A percentile compares a stretch with the other conserved stretches of the same genome.
Conservation (phyloP, 2,888 invertebrate genomes). For the Nymphalis c-album region DNA sequence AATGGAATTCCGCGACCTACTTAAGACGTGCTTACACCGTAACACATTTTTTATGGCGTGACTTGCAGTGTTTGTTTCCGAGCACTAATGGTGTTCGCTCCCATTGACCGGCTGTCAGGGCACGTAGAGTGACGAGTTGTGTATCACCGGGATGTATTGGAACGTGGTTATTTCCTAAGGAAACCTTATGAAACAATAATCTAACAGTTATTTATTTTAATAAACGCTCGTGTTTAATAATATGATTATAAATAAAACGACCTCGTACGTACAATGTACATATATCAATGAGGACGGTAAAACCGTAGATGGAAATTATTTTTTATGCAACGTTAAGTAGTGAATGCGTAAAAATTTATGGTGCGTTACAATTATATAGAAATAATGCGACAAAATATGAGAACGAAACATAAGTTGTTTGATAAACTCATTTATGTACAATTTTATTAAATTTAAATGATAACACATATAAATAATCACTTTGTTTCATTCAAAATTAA, state of each 20-base stretch:
- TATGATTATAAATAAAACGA: too few relatives aligned
- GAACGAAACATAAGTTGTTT: neutral
- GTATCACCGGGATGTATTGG: neutral
- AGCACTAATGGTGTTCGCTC: conserved; percentile 15
- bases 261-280: too few relatives aligned
- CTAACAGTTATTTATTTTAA: too few relatives aligned
- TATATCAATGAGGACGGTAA: too few relatives aligned
- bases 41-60: neutral
- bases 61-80: neutral
- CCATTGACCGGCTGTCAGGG: conserved; percentile 9
- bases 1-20: conserved; percentile 10
- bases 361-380: neutral
- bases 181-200: too few relatives aligned
- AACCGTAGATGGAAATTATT: neutral
- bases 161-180: neutral
- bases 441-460: too few relatives aligned
- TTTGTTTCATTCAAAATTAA: too few relatives aligned
- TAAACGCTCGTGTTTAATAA: too few relatives aligned
- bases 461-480: too few relatives aligned
- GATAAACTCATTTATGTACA: too few relatives aligned
- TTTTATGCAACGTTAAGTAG: neutral
- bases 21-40: neutral
- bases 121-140: neutral
- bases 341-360: neutral
- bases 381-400: neutral